A percentile compares a stretch with the other conserved stretches of the same genome.
Evolutionary conservation across 2,888 invertebrate species (phyloP).

Genomic region (Acheta domesticus): DNA sequence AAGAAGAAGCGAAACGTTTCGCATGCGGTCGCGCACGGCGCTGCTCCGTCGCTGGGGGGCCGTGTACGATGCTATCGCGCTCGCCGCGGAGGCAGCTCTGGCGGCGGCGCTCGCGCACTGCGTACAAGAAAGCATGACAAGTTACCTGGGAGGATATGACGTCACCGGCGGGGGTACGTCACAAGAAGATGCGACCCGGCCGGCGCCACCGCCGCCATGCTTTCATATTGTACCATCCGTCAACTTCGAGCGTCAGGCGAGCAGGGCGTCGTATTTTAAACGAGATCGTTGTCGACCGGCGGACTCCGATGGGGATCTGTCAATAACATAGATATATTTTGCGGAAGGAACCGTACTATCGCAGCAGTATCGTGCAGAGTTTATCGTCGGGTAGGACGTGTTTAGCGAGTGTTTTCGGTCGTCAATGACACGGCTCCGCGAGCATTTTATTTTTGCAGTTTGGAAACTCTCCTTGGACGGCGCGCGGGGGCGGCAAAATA

Average conservation of each 20-base stretch:
- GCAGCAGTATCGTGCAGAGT: too few species aligned
- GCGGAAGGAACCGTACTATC: too few species aligned
- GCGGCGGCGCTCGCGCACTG: slow-evolving; percentile 1
- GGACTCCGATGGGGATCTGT: neutral
- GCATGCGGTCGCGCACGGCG: neutral
- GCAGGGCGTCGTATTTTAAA: neutral
- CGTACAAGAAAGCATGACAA: slow-evolving; percentile 9
- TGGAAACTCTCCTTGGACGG: too few species aligned
- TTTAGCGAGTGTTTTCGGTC: too few species aligned
- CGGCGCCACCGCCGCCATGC: neutral
- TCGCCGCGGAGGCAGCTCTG: neutral
- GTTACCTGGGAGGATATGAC: neutral
- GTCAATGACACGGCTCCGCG: too few species aligned
- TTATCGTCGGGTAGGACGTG: too few species aligned
- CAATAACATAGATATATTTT: neutral
- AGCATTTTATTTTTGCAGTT: too few species aligned
- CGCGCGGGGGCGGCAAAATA: too few species aligned
- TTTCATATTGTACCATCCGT: neutral
- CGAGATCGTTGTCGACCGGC: neutral
- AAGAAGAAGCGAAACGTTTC: neutral
- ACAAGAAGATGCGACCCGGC: neutral
- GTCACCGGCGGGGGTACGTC: neutral
- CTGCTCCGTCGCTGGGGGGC: neutral
- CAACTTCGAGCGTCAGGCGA: neutral
- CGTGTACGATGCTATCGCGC: neutral